A percentile compares a stretch with the other conserved stretches of the same genome.
Conservation (phyloP, 2,888 invertebrate genomes). For the Eupithecia inturbata region DNA sequence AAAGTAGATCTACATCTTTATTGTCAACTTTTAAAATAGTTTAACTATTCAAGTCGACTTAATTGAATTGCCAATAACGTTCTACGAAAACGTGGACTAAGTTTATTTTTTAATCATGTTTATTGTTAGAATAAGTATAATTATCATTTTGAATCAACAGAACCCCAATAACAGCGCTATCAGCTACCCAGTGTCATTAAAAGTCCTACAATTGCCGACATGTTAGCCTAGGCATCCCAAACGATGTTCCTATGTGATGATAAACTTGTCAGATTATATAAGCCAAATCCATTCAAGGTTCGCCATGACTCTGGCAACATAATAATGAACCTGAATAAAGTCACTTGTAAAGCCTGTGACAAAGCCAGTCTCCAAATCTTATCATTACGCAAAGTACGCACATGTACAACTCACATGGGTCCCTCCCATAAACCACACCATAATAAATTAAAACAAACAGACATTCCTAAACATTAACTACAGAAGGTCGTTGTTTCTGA, state of each 20-base stretch:
- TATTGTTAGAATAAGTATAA: neutral
- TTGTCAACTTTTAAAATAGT: neutral
- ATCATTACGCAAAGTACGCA: neutral
- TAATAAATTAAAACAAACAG: conserved; percentile 34
- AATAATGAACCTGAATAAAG: neutral
- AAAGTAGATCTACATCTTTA: neutral
- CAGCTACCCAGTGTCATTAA: neutral
- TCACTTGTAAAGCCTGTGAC: neutral
- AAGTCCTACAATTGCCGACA: neutral
- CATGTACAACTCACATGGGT: conserved; percentile 4
- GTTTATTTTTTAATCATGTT: too few relatives aligned
- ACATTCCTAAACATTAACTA: conserved; percentile 30
- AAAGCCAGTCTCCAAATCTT: neutral
- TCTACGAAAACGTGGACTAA: too few relatives aligned
- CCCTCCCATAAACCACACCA: conserved; percentile 10
- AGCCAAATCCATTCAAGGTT: neutral
- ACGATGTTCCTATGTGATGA: neutral
- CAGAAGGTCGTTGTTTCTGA: conserved; percentile 28
- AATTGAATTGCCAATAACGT: neutral
- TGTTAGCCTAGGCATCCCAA: neutral
- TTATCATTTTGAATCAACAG: neutral
- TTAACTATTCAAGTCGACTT: neutral
- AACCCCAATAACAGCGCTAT: neutral
- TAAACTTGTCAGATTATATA: neutral
- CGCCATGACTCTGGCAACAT: neutral